Evolutionary conservation across 2,797 vertebrate genomes (phyloP).

Genomic region (Cuniculus paca): DNA sequence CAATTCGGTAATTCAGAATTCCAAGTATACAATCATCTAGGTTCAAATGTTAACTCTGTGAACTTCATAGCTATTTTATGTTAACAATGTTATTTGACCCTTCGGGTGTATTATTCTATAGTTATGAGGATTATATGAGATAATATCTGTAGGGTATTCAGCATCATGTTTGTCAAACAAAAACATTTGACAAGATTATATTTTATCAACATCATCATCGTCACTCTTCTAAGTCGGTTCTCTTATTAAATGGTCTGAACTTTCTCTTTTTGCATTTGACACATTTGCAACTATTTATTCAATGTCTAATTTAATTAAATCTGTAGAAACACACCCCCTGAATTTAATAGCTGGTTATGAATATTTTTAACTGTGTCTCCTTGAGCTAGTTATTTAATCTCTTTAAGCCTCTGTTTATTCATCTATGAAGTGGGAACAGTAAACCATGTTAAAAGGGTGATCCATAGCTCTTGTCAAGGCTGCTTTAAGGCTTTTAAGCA

Average conservation of each 20-base stretch:
- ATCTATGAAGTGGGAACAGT: background rate
- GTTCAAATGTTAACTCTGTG: background rate
- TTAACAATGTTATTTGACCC: background rate
- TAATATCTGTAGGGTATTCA: background rate
- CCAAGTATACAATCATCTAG: background rate
- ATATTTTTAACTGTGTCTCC: background rate
- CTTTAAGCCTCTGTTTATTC: background rate
- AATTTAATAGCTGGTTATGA: background rate
- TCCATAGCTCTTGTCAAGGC: background rate
- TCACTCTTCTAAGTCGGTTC: background rate
- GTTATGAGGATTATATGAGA: background rate
- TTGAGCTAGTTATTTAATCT: background rate
- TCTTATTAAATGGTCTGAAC: background rate
- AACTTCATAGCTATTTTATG: background rate
- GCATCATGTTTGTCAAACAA: background rate
- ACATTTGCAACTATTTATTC: background rate
- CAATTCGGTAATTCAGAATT: background rate
- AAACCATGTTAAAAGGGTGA: background rate
- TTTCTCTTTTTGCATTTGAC: background rate
- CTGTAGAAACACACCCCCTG: background rate
- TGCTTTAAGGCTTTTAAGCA: background rate
- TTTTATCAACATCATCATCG: background rate
- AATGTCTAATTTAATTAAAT: background rate
- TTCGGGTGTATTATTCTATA: background rate
- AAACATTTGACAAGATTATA: background rate